Conservation (phyloP, 2,113 vertebrate species). For the Engystomops pustulosus region DNA sequence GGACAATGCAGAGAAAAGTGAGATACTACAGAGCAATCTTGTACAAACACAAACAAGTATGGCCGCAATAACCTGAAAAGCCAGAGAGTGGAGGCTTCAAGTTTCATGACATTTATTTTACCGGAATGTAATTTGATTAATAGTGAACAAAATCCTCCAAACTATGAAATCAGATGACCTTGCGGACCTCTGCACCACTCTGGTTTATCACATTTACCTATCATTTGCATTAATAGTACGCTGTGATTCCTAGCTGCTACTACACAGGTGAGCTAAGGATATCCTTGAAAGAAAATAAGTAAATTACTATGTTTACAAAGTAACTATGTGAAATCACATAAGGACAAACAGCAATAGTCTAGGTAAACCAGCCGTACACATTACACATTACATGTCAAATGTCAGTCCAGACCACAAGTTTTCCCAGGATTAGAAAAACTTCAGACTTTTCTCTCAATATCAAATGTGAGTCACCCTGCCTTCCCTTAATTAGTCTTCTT, state of each 20-base stretch:
- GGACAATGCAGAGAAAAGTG: too few species aligned
- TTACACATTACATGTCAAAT: too few species aligned
- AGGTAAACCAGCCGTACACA: too few species aligned
- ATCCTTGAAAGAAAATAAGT: neutral
- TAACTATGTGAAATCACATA: neutral
- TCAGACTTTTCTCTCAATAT: too few species aligned
- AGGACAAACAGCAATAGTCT: neutral
- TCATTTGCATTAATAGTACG: neutral
- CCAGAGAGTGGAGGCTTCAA: neutral
- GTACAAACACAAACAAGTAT: too few species aligned
- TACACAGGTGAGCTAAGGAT: constrained; percentile 20
- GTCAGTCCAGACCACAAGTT: too few species aligned
- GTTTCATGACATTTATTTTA: neutral
- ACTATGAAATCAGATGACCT: neutral
- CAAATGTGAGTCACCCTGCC: too few species aligned
- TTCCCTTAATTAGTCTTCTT: too few species aligned
- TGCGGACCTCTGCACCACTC: neutral
- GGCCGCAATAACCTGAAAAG: too few species aligned
- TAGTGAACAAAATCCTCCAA: neutral
- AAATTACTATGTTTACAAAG: neutral
- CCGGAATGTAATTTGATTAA: constrained; percentile 19
- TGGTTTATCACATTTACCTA: constrained; percentile 17
- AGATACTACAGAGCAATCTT: too few species aligned
- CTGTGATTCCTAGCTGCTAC: neutral
- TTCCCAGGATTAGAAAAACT: too few species aligned